Conservation (phyloP, 2,888 invertebrate species). For the Lottia scabra region DNA sequence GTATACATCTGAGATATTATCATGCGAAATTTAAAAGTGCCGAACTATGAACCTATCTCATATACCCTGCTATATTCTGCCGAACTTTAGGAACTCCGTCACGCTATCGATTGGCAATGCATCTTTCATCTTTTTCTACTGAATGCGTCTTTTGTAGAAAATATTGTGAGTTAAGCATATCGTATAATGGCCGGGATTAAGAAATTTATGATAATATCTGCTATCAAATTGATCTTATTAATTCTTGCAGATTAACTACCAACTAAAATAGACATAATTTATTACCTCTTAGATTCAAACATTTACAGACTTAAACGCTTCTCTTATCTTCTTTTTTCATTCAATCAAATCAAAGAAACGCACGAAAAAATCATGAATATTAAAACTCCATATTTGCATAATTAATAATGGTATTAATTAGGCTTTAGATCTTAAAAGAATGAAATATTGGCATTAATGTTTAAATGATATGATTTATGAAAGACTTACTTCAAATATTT, state of each 20-base stretch:
- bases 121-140: no score
- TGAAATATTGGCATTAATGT: no score
- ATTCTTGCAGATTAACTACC: background rate
- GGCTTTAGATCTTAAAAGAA: no score
- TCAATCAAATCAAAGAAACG: background rate
- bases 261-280: background rate
- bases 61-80: background rate
- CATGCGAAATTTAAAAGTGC: no score
- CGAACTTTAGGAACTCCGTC: background rate
- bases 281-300: conserved; percentile 1
- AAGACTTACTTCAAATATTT: no score
- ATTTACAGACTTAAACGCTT: background rate
- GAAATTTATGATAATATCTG: background rate
- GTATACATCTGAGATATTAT: no score
- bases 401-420: no score
- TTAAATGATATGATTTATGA: no score
- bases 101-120: background rate
- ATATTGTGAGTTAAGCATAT: background rate
- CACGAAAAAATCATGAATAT: background rate
- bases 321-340: background rate
- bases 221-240: conserved; percentile 4
- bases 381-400: no score
- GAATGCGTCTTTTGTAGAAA: no score
- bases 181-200: background rate
- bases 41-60: no score